phyloP scores from a whole-genome alignment of 1,140 invertebrate genomes.

The Drosophila nasuta region DNA sequence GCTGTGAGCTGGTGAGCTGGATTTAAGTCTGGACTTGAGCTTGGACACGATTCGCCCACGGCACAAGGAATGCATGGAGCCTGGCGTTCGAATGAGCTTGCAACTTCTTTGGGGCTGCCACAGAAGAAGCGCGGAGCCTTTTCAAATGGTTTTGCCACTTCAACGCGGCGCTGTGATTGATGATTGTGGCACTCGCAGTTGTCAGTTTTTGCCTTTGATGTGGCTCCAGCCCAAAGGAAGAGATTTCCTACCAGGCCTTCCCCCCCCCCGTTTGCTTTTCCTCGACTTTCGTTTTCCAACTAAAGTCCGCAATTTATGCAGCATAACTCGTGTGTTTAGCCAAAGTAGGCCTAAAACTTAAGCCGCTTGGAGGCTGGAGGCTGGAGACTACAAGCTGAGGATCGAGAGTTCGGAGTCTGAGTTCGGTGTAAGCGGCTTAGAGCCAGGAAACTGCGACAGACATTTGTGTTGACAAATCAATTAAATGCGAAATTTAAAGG shows the following conservation, averaged over 20 bases:
- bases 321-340: constrained; percentile 75
- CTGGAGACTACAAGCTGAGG: not conserved
- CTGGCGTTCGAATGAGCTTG: constrained; percentile 57
- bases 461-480: constrained; percentile 82
- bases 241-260: constrained; percentile 9
- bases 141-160: constrained; percentile 32
- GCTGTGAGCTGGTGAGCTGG: not conserved
- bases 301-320: constrained; percentile 76
- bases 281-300: constrained; percentile 69
- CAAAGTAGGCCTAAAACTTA: constrained; percentile 39
- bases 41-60: constrained; percentile 43
- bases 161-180: constrained; percentile 61
- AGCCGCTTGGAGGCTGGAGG: constrained; percentile 18
- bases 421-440: constrained; percentile 63
- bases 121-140: constrained; percentile 2
- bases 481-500: constrained; percentile 79
- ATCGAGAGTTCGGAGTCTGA: not conserved
- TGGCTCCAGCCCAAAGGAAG: constrained; percentile 21
- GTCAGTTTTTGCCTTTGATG: constrained; percentile 61
- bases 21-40: constrained; percentile 11
- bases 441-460: constrained; percentile 61
- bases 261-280: not conserved
- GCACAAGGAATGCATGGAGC: constrained; percentile 7
- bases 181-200: constrained; percentile 68
- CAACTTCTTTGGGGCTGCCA: constrained; percentile 44